Percentiles rank a stretch among this genome's conserved stretches.
These are phyloP conservation scores for Temnothorax longispinosus DNA, from an alignment of 1,140 invertebrate genomes.

Conservation along the genomic window DNA sequence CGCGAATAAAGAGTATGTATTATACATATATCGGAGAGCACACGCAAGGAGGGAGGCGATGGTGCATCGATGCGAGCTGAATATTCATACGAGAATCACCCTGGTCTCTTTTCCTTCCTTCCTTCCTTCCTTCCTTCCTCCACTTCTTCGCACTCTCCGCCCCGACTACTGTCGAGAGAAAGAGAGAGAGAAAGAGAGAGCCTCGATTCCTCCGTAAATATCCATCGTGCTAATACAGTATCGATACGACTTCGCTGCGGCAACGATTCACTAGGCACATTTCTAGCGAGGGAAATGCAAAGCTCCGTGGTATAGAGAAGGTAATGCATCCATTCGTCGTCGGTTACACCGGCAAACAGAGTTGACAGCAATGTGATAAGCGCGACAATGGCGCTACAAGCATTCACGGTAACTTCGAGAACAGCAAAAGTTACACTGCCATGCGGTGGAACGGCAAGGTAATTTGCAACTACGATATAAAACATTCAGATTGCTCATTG, in stretches of 20 bases:
- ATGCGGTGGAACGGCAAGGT: background rate
- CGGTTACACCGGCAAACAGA: slow-evolving; percentile 8
- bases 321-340: slow-evolving; percentile 28
- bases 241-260: slow-evolving; percentile 5
- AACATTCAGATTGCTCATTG: background rate
- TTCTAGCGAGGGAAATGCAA: slow-evolving; percentile 5
- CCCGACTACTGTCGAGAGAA: background rate
- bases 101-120: slow-evolving; percentile 26
- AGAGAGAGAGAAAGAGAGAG: background rate
- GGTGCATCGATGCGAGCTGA: slow-evolving; percentile 60
- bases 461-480: background rate
- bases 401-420: slow-evolving; percentile 21
- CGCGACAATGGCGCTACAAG: slow-evolving; percentile 3
- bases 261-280: background rate
- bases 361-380: slow-evolving; percentile 47
- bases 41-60: background rate
- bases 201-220: slow-evolving; percentile 1
- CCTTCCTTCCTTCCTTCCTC: slow-evolving; percentile 30
- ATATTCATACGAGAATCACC: slow-evolving; percentile 65
- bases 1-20: background rate
- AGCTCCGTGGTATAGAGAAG: background rate
- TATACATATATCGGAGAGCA: background rate
- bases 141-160: background rate
- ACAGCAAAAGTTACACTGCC: background rate
- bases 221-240: slow-evolving; percentile 24